Evolutionary conservation across 2,888 invertebrate species (phyloP).

Genomic region (Podotricha telesiphe): DNA sequence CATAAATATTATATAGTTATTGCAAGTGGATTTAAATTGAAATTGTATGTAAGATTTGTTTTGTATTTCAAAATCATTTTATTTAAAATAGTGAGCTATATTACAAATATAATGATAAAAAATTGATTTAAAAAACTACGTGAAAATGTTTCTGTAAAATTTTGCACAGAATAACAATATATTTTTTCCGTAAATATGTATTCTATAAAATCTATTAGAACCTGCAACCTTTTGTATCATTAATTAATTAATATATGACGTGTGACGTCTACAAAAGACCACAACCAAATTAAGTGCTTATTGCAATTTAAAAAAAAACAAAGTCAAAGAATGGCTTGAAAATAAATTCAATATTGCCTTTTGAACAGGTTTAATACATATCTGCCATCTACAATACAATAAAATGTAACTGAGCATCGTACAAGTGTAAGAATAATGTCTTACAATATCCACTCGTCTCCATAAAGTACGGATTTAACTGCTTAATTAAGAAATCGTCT

Average conservation of each 20-base stretch:
- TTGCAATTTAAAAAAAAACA: neutral
- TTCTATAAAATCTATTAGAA: too few species aligned
- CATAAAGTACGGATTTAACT: conserved; percentile 49
- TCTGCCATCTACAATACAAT: conserved; percentile 19
- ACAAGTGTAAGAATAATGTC: conserved; percentile 44
- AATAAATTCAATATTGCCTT: conserved; percentile 9
- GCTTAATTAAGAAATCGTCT: conserved; percentile 52
- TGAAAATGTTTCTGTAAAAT: too few species aligned
- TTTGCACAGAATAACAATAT: too few species aligned
- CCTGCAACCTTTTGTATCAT: too few species aligned
- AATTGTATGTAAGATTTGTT: neutral
- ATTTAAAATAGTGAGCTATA: neutral
- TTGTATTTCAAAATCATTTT: neutral
- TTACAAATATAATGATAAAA: neutral
- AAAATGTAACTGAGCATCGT: conserved; percentile 16
- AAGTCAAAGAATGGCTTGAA: neutral
- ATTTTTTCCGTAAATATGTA: too few species aligned
- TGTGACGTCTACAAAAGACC: neutral
- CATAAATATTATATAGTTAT: conserved; percentile 31
- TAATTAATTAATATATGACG: neutral
- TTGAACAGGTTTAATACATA: conserved; percentile 14
- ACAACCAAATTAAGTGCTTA: neutral
- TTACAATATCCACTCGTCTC: conserved; percentile 45
- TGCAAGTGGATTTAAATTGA: conserved; percentile 21
- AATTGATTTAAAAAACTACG: too few species aligned